A percentile compares a stretch with the other conserved stretches of the same genome.
Conservation (phyloP, 2,888 invertebrate species). For the Xestia c-nigrum region DNA sequence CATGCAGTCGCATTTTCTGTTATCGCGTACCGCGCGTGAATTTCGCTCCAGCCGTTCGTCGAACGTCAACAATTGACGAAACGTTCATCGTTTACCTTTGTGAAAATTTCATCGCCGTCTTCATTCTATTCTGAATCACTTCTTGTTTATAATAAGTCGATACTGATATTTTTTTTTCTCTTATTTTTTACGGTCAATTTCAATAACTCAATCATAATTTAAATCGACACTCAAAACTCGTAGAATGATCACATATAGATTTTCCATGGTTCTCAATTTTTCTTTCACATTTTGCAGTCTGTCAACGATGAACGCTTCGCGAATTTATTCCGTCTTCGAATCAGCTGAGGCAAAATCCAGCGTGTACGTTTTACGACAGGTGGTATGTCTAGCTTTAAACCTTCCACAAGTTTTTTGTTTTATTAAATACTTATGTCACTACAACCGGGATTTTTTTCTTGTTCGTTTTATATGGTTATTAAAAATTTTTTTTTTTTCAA, state of each 20-base stretch:
- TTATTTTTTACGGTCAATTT: conserved; percentile 23
- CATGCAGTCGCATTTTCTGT: conserved; percentile 76
- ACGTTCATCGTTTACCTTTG: conserved; percentile 78
- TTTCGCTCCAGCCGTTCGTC: conserved; percentile 77
- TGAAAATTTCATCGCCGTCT: conserved; percentile 64
- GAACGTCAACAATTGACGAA: conserved; percentile 84
- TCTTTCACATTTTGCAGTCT: conserved; percentile 49
- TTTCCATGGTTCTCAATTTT: conserved; percentile 43
- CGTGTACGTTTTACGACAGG: conserved; percentile 75
- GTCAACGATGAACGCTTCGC: conserved; percentile 78
- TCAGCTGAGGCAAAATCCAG: conserved; percentile 82
- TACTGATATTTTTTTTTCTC: conserved; percentile 30
- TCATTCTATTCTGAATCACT: conserved; percentile 57
- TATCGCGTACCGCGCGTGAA: conserved; percentile 81
- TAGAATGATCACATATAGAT: conserved; percentile 26
- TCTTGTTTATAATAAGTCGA: conserved; percentile 46
- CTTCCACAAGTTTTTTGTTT: conserved; percentile 64
- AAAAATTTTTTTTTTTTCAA: conserved; percentile 39
- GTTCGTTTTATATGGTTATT: conserved; percentile 19
- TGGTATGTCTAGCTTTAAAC: conserved; percentile 71
- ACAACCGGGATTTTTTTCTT: conserved; percentile 9
- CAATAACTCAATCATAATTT: conserved; percentile 26
- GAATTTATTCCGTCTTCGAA: conserved; percentile 74
- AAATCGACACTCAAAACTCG: conserved; percentile 40
- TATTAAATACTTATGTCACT: background rate